Conservation (phyloP, 2,888 invertebrate genomes). For the Ferrisia virgata region DNA sequence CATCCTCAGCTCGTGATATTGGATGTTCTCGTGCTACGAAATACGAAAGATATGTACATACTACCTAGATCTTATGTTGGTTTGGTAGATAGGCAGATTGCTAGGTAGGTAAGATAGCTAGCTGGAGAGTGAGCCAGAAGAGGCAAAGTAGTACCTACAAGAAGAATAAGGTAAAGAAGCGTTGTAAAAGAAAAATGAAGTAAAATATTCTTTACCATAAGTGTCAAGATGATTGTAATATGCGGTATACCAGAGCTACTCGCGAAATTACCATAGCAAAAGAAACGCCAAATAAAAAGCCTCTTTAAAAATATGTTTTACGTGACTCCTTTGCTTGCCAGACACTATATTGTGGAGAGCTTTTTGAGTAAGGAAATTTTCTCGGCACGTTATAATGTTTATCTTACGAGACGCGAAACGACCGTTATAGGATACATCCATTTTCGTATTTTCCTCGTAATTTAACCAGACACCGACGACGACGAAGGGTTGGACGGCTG, state of each 20-base stretch:
- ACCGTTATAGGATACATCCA: not conserved
- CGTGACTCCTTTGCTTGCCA: conserved; percentile 31
- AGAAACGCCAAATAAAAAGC: conserved; percentile 31
- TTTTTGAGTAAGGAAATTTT: conserved; percentile 27
- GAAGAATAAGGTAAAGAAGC: not conserved
- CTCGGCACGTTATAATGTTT: conserved; percentile 19
- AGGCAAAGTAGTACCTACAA: not conserved
- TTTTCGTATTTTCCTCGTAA: conserved; percentile 19
- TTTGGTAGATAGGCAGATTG: not conserved
- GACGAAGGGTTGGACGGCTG: not conserved
- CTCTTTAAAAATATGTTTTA: conserved; percentile 39
- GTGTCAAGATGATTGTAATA: conserved; percentile 42
- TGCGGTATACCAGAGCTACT: conserved; percentile 28
- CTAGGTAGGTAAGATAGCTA: not conserved
- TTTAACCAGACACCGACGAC: not conserved
- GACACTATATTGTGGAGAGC: not conserved
- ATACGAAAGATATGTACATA: too few species aligned
- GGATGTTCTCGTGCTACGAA: not conserved
- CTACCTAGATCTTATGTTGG: too few species aligned
- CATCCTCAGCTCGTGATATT: not conserved
- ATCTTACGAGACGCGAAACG: conserved; percentile 27
- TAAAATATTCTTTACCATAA: conserved; percentile 38
- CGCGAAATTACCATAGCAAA: conserved; percentile 31
- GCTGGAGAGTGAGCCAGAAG: not conserved
- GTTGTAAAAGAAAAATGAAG: conserved; percentile 27